Conservation (phyloP, 2,888 invertebrate species). For the Dynastes grantii region DNA sequence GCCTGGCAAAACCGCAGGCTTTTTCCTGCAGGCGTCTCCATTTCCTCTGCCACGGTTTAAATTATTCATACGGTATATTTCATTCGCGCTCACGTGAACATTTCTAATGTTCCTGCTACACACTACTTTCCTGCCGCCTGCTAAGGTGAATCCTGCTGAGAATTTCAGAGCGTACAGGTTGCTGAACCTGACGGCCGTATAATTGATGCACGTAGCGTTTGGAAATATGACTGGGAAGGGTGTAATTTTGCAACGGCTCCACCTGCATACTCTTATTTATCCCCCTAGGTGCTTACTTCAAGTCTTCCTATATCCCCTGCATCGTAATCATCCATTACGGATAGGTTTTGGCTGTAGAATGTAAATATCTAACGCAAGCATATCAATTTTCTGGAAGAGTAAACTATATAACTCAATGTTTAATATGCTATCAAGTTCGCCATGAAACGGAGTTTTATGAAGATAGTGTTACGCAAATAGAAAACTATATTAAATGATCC, state of each 20-base stretch:
- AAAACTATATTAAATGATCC: no score
- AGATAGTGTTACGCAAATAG: no score
- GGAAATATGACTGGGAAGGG: constrained; percentile 49
- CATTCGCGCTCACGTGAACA: constrained; percentile 64
- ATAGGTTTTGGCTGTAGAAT: constrained; percentile 25
- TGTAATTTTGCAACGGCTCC: constrained; percentile 43
- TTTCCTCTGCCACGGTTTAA: constrained; percentile 61
- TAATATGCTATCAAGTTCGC: background rate
- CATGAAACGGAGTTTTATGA: no score
- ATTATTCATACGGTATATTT: constrained; percentile 66
- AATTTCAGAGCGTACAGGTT: constrained; percentile 48
- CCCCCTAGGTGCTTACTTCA: constrained; percentile 31
- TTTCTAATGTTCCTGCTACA: constrained; percentile 51
- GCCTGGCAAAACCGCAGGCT: constrained; percentile 56
- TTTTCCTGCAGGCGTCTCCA: constrained; percentile 59
- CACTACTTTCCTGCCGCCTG: constrained; percentile 49
- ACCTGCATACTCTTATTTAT: constrained; percentile 43
- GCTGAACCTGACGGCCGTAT: constrained; percentile 49
- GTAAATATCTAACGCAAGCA: constrained; percentile 22
- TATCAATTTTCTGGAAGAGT: constrained; percentile 15
- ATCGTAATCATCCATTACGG: constrained; percentile 34
- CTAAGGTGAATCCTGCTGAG: constrained; percentile 47
- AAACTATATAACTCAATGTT: constrained; percentile 13
- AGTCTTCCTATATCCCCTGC: constrained; percentile 5
- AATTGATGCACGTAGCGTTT: constrained; percentile 51